These are phyloP conservation scores for Phycodurus eques DNA, from an alignment of 2,113 vertebrate genomes.

Conservation along the genomic window DNA sequence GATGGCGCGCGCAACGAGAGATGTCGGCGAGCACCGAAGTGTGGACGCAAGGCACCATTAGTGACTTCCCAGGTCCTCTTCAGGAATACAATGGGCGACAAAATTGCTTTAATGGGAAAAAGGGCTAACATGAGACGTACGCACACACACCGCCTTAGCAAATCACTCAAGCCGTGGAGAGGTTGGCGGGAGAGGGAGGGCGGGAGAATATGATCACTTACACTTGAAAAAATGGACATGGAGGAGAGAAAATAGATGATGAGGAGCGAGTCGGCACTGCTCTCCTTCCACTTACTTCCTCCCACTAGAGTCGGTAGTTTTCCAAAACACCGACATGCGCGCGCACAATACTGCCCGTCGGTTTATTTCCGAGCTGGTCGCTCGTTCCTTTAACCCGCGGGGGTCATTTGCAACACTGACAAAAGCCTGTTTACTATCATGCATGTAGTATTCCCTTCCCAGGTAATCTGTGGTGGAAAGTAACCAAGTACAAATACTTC, in stretches of 20 bases:
- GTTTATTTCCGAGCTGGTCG: conserved; percentile 17
- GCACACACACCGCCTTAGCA: conserved; percentile 67
- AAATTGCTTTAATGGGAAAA: conserved; percentile 81
- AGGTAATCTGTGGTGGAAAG: too few relatives aligned
- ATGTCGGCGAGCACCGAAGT: conserved; percentile 57
- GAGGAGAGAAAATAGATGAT: conserved; percentile 65
- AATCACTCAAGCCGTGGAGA: conserved; percentile 72
- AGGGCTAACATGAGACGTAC: conserved; percentile 68
- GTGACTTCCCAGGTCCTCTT: conserved; percentile 81
- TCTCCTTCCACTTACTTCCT: conserved; percentile 68
- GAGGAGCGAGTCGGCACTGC: conserved; percentile 60
- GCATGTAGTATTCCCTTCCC: too few relatives aligned
- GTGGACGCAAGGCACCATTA: conserved; percentile 77
- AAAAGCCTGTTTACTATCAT: not conserved
- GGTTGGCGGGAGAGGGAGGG: conserved; percentile 51
- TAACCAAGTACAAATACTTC: too few relatives aligned
- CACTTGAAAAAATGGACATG: conserved; percentile 71
- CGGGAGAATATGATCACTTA: conserved; percentile 73
- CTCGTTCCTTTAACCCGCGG: conserved; percentile 21
- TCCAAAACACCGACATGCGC: conserved; percentile 54
- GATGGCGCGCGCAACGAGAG: conserved; percentile 70
- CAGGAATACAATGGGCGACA: conserved; percentile 78
- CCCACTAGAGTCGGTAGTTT: conserved; percentile 65
- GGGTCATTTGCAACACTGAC: conserved; percentile 2
- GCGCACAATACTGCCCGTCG: conserved; percentile 4